Base-by-base conservation (phyloP, 2,113 vertebrate genomes). In the Sciurus niger region DNA sequence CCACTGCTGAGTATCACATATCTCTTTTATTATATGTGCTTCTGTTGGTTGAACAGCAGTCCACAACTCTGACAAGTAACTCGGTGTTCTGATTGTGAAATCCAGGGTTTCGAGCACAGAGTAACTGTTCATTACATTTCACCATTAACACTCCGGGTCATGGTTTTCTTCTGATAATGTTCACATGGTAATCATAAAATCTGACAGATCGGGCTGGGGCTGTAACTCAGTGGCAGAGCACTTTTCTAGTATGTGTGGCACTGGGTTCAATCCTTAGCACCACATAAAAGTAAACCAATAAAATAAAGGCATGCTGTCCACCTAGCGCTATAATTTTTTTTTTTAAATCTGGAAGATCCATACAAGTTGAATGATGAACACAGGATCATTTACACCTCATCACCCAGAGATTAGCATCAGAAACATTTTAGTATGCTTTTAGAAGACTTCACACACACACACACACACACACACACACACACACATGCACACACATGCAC, bases 1-100 rank as follows among this genome's bases (percentile, higher is more conserved):
- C 13, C 34, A 6, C 43, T 2, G 3, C 46, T 40, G 8, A 2
- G 10, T 8, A 2, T 43, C 17, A 1, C 2, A 1, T 17, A 32
- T 80, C 24, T 55, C 68, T 24, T 37, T 82, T 84, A 40, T 30
- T 67, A 40, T 25, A 0, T 8, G 28, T 1, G 3, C 12, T 74
- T 84, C 37, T 86, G 24, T 18, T 68, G 87, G 17, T 24, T 70
- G 68, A 40, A 53, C 13, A 94, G 34, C 8, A 73, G 12, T 76
- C 20, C 25, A 51, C 2, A 74, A 14, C 55, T 68, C 24, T 37
- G 53, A 48, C 28, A 82, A 78, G 53, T 79, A 48, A 40, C 43
- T n/a, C 24, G 25, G 28, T 34, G 34, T 18, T 92, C 77, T 76
- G 51, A 80, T 79, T 74, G 25, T 11, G 48, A 95, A 92, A 93